A percentile compares a stretch with the other conserved stretches of the same genome.
Evolutionary conservation across 2,797 vertebrate species (phyloP).

Genomic region (Paguma larvata): DNA sequence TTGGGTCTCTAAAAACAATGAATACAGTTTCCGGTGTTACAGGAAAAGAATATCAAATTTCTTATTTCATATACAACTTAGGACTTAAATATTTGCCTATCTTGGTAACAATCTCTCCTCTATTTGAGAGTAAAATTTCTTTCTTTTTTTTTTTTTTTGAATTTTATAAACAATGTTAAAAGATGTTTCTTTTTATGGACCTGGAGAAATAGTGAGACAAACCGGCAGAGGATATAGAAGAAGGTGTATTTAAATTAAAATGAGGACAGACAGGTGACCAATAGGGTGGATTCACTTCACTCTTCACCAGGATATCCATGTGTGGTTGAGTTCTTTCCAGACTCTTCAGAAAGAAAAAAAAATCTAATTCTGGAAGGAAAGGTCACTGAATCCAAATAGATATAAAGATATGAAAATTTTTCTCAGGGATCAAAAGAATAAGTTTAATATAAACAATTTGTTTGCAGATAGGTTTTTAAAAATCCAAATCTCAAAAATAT

Average conservation of each 20-base stretch:
- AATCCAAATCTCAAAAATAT: slow-evolving; percentile 11
- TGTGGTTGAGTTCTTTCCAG: neutral
- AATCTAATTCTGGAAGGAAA: neutral
- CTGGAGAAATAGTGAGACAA: neutral
- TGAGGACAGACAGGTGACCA: neutral
- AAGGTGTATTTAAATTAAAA: neutral
- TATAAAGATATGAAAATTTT: neutral
- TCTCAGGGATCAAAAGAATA: neutral
- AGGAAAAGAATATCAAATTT: slow-evolving; percentile 16
- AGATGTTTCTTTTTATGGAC: neutral
- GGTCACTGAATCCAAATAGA: neutral
- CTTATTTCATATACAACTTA: neutral
- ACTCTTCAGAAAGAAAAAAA: neutral
- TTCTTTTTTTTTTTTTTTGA: no score
- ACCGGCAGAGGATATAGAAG: neutral
- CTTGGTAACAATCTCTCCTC: neutral
- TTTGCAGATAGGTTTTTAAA: neutral
- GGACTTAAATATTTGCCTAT: neutral
- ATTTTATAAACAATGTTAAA: no score
- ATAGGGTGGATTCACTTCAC: neutral
- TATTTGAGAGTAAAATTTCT: neutral
- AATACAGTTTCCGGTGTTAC: neutral
- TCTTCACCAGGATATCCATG: neutral
- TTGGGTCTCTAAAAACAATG: no score
- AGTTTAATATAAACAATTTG: neutral